Evolutionary conservation across 2,797 vertebrate genomes (phyloP).

Genomic region (Melanotaenia nigrans): DNA sequence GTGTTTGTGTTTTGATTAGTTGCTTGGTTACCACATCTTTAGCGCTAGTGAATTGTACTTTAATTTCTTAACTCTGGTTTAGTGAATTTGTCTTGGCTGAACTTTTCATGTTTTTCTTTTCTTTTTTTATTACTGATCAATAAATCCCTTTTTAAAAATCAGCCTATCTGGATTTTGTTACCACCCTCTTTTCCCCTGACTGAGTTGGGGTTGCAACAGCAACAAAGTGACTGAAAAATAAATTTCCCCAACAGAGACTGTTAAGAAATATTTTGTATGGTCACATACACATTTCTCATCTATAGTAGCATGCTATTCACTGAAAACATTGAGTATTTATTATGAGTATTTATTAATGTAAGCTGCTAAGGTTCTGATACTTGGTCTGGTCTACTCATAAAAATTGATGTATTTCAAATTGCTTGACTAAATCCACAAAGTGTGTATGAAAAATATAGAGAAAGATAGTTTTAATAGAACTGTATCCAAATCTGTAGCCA

Average conservation of each 20-base stretch:
- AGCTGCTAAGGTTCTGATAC: not conserved
- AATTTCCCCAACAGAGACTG: not conserved
- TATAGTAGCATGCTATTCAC: slow-evolving; percentile 1
- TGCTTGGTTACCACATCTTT: too few relatives aligned
- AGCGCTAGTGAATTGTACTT: too few relatives aligned
- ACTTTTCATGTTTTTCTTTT: too few relatives aligned
- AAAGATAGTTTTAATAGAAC: not conserved
- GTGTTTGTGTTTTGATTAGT: too few relatives aligned
- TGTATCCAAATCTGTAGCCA: slow-evolving; percentile 15
- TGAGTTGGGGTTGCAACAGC: too few relatives aligned
- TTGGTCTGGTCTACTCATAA: not conserved
- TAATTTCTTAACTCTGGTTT: too few relatives aligned
- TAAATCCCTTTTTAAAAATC: too few relatives aligned
- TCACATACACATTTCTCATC: not conserved
- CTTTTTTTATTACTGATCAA: too few relatives aligned
- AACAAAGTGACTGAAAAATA: too few relatives aligned
- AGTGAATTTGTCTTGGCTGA: too few relatives aligned
- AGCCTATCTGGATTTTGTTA: too few relatives aligned
- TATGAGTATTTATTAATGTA: not conserved
- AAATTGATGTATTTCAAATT: slow-evolving; percentile 10
- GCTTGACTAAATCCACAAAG: slow-evolving; percentile 8
- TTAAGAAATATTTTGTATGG: not conserved
- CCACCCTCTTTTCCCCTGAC: too few relatives aligned
- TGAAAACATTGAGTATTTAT: not conserved
- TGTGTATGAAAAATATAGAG: slow-evolving; percentile 4